Percentiles rank a stretch among this genome's conserved stretches.
phyloP scores from a whole-genome alignment of 1,140 invertebrate species.

The Papilio polytes region DNA sequence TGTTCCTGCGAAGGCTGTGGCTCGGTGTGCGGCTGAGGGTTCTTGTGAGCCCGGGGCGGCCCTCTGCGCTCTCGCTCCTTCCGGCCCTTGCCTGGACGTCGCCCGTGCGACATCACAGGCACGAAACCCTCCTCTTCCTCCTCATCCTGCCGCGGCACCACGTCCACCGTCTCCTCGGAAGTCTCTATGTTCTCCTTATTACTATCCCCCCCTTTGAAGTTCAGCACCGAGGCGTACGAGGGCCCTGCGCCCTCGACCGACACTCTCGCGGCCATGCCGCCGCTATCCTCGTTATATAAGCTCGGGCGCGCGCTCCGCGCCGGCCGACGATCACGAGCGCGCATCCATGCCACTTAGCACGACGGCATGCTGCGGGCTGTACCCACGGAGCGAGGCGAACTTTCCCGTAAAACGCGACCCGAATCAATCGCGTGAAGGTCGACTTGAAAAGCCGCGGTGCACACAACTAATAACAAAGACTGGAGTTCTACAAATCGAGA shows the following conservation, averaged over 20 bases:
- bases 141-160: constrained; percentile 63
- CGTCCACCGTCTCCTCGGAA: constrained; percentile 65
- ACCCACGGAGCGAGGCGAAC: constrained; percentile 68
- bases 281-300: constrained; percentile 78
- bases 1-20: constrained; percentile 60
- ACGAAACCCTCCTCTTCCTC: constrained; percentile 82
- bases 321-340: constrained; percentile 81
- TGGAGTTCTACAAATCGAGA: constrained; percentile 52
- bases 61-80: constrained; percentile 70
- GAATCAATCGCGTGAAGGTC: constrained; percentile 61
- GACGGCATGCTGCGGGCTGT: constrained; percentile 74
- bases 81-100: constrained; percentile 69
- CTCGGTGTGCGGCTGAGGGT: constrained; percentile 58
- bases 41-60: constrained; percentile 67
- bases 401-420: constrained; percentile 59
- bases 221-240: constrained; percentile 83
- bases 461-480: constrained; percentile 43
- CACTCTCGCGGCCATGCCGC: constrained; percentile 82
- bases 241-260: constrained; percentile 80
- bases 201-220: constrained; percentile 75
- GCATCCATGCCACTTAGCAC: constrained; percentile 78
- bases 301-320: constrained; percentile 80
- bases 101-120: constrained; percentile 75
- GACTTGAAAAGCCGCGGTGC: constrained; percentile 48
- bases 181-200: constrained; percentile 81